Conservation (phyloP, 2,888 invertebrate genomes). For the Imbricaverruca yamaguchii region DNA sequence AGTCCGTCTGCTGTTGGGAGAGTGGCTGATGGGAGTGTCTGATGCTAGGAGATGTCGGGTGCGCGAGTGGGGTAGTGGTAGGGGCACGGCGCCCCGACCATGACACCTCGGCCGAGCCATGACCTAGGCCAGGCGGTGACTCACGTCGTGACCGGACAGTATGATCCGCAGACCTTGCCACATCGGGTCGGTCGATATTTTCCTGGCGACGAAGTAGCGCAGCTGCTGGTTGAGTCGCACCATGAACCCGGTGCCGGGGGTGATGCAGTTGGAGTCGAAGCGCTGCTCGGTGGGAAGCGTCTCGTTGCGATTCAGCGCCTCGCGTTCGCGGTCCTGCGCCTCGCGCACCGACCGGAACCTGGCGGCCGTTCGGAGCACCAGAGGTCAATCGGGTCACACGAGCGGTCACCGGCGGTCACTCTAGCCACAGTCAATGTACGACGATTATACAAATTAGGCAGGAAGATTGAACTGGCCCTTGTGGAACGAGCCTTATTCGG, state of each 20-base stretch:
- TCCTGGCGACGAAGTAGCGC: slow-evolving; percentile 74
- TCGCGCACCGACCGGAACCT: slow-evolving; percentile 85
- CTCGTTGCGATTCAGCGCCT: slow-evolving; percentile 70
- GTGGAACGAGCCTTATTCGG: too few relatives aligned
- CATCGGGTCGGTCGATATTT: slow-evolving; percentile 65
- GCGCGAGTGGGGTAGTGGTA: too few relatives aligned
- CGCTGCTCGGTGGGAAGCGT: slow-evolving; percentile 65
- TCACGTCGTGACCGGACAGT: slow-evolving; percentile 86
- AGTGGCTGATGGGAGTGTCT: too few relatives aligned
- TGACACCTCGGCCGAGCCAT: too few relatives aligned
- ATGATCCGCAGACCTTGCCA: slow-evolving; percentile 83
- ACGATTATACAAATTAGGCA: too few relatives aligned
- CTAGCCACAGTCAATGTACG: too few relatives aligned
- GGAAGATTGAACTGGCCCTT: too few relatives aligned
- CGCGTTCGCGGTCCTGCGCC: slow-evolving; percentile 64
- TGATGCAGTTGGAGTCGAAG: slow-evolving; percentile 97
- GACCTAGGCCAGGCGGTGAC: not conserved
- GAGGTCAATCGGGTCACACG: slow-evolving; percentile 5
- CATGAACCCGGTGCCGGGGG: slow-evolving; percentile 95
- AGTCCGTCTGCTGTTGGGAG: too few relatives aligned
- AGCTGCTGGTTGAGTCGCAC: slow-evolving; percentile 74
- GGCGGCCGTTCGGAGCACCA: slow-evolving; percentile 30
- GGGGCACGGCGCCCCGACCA: too few relatives aligned
- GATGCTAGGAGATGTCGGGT: too few relatives aligned
- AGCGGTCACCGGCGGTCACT: not conserved